Percentiles rank a stretch among this genome's conserved stretches.
Conservation (phyloP, 2,888 invertebrate species). For the Thecophora atra region DNA sequence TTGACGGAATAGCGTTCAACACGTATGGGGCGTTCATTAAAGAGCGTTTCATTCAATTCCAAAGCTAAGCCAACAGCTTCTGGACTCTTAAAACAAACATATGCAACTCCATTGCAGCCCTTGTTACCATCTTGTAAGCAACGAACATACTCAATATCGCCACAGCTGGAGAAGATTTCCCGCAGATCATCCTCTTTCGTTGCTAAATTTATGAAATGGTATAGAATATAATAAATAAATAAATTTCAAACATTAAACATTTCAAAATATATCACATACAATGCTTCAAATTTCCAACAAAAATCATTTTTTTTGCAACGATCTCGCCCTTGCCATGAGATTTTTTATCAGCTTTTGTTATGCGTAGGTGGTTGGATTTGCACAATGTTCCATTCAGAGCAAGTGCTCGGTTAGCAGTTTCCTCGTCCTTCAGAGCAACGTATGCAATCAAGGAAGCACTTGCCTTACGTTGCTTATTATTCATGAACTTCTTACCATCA, state of each 20-base stretch:
- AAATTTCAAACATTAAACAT: too few relatives aligned
- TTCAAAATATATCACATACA: conserved; percentile 51
- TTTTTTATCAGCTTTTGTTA: conserved; percentile 50
- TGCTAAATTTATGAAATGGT: conserved; percentile 48
- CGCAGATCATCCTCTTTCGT: conserved; percentile 61
- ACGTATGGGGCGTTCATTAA: conserved; percentile 63
- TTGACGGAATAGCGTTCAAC: conserved; percentile 59
- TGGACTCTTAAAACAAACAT: conserved; percentile 60
- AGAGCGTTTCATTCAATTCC: conserved; percentile 61
- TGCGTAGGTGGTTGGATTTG: conserved; percentile 58
- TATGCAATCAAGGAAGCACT: conserved; percentile 60
- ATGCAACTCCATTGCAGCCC: conserved; percentile 64
- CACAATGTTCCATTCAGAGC: conserved; percentile 59
- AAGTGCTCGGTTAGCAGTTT: conserved; percentile 55
- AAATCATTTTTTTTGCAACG: conserved; percentile 57
- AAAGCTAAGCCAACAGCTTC: conserved; percentile 62
- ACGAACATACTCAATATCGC: conserved; percentile 63
- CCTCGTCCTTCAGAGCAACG: conserved; percentile 53
- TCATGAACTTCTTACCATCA: conserved; percentile 57
- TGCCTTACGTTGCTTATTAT: conserved; percentile 57
- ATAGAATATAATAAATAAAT: background rate
- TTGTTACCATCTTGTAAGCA: conserved; percentile 57
- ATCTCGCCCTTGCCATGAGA: conserved; percentile 36
- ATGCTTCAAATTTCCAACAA: conserved; percentile 64
- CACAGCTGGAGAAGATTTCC: conserved; percentile 63